Percentiles rank a stretch among this genome's conserved stretches.
phyloP scores from a whole-genome alignment of 2,113 vertebrate species.

The Himantopus leucocephalus region DNA sequence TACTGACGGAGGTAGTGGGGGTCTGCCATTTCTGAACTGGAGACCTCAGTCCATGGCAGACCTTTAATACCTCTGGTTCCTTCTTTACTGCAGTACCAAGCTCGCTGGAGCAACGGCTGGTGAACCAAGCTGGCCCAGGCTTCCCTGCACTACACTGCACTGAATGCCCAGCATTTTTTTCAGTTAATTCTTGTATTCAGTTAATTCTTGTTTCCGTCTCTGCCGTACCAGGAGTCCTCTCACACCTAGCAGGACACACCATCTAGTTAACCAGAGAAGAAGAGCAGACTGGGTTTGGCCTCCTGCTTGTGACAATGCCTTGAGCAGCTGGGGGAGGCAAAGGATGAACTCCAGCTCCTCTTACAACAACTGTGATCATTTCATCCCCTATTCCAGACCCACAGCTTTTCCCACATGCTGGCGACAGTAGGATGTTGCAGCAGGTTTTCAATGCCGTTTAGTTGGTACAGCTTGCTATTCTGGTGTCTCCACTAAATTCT shows the following conservation, averaged over 20 bases:
- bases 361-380: background rate
- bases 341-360: background rate
- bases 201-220: background rate
- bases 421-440: background rate
- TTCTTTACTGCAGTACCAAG: background rate
- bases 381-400: background rate
- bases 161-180: background rate
- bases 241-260: background rate
- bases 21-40: background rate
- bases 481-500: background rate
- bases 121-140: background rate
- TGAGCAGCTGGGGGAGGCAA: background rate
- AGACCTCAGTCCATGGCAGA: background rate
- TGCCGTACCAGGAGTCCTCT: fast-evolving
- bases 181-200: background rate
- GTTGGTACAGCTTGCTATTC: background rate
- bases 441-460: background rate
- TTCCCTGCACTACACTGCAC: background rate
- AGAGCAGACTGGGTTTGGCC: background rate
- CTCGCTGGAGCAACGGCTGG: background rate
- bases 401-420: background rate
- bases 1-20: fast-evolving
- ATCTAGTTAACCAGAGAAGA: background rate
- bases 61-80: background rate
- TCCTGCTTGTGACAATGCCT: background rate